Conservation (phyloP, 2,888 invertebrate genomes). For the Drosophila helvetica region DNA sequence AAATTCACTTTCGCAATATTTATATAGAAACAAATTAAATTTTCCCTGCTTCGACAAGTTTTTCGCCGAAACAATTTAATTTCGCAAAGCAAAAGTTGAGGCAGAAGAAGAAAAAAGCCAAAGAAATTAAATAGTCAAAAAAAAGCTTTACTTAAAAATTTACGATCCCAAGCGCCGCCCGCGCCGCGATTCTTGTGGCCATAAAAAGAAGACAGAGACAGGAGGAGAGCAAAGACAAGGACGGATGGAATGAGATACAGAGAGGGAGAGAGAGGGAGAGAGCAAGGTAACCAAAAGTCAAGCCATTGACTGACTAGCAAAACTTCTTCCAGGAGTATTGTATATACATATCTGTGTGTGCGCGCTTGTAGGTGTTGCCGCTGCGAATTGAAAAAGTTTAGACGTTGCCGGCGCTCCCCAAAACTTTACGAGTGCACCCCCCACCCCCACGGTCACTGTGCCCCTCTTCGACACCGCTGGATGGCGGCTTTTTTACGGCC, state of each 20-base stretch:
- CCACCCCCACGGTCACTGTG: conserved; percentile 20
- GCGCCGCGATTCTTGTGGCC: conserved; percentile 54
- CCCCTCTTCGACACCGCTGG: not conserved
- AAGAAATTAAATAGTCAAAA: conserved; percentile 22
- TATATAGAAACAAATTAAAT: conserved; percentile 76
- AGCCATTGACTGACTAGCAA: conserved; percentile 67
- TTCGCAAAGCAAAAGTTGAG: conserved; percentile 67
- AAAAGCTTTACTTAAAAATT: conserved; percentile 72
- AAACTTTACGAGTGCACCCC: conserved; percentile 64
- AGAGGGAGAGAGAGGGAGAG: not conserved
- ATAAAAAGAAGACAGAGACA: conserved; percentile 49
- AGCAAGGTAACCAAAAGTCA: conserved; percentile 30
- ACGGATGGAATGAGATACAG: not conserved
- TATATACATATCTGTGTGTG: conserved; percentile 2
- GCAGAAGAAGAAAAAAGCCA: conserved; percentile 22
- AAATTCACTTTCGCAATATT: conserved; percentile 77
- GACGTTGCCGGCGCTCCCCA: conserved; percentile 42
- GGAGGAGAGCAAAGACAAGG: not conserved
- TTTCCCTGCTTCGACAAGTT: conserved; percentile 68
- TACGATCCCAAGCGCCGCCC: conserved; percentile 55
- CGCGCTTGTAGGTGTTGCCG: conserved; percentile 62
- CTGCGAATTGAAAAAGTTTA: conserved; percentile 77
- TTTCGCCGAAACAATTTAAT: conserved; percentile 71
- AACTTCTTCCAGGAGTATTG: conserved; percentile 41
- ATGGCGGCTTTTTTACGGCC: conserved; percentile 63